A percentile compares a stretch with the other conserved stretches of the same genome.
phyloP scores from a whole-genome alignment of 2,888 invertebrate genomes.

The Syrista parreyssii region DNA sequence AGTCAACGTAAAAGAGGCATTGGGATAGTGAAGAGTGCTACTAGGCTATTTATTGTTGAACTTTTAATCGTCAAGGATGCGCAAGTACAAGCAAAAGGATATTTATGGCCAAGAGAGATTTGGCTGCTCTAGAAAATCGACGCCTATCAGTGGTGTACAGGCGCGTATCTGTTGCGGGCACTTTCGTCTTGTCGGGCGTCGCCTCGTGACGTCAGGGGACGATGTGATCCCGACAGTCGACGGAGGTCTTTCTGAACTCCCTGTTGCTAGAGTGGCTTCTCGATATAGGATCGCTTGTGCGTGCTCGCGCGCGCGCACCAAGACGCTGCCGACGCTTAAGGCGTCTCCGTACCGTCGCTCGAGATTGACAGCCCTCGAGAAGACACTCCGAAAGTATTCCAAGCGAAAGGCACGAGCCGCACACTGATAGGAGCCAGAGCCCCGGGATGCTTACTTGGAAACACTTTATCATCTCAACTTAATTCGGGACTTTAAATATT shows the following conservation, averaged over 20 bases:
- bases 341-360: slow-evolving; percentile 33
- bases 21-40: neutral
- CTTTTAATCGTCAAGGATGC: neutral
- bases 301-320: slow-evolving; percentile 18
- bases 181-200: slow-evolving; percentile 45
- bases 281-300: slow-evolving; percentile 18
- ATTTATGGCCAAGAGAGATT: slow-evolving; percentile 43
- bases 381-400: slow-evolving; percentile 19
- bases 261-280: slow-evolving; percentile 14
- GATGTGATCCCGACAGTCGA: neutral
- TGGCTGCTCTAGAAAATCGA: slow-evolving; percentile 32
- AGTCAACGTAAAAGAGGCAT: neutral
- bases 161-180: slow-evolving; percentile 40
- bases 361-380: slow-evolving; percentile 56
- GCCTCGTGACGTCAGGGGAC: slow-evolving; percentile 45
- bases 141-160: slow-evolving; percentile 37
- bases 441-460: slow-evolving; percentile 50
- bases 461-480: slow-evolving; percentile 61
- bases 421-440: slow-evolving; percentile 58
- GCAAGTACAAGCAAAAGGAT: slow-evolving; percentile 24
- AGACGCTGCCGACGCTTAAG: slow-evolving; percentile 30
- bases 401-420: slow-evolving; percentile 22
- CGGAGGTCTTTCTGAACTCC: neutral
- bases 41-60: neutral
- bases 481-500: slow-evolving; percentile 62